Evolutionary conservation across 2,888 invertebrate genomes (phyloP), one percentile per base, ranked within the genome.

Genomic region (Ormyrus nitidulus): DNA sequence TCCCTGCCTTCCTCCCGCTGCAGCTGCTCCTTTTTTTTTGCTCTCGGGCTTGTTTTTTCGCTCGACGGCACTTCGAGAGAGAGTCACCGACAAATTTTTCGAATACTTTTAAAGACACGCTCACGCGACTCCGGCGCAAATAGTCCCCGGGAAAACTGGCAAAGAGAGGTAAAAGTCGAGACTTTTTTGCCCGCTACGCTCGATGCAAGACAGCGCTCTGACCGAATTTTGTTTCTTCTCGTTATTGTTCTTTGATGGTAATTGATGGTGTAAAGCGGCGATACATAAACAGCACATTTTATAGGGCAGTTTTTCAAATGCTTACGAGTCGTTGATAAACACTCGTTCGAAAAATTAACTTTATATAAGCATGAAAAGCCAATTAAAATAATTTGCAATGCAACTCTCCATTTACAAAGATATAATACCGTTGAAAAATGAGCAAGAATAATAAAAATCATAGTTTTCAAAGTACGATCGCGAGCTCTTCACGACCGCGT

Each of bases 51-150:
- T 58, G 13, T 48, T 58, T 58, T 58, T 71, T 56, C 13, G 13
- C 53, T 48, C 56, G 44, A 13, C 10, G 13, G 54, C 49, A 13
- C 66, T 34, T 62, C 48, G 19, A 61, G 53, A 19, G 19, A 19
- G 19, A 19, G 19, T 19, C 68, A 19, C 59, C 46, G 59, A 19
- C 76, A 61, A 69, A 79, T 80, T 80, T 76, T 72, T 72, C 66
- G 61, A 66, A 71, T 64, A 53, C 79, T 70, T 74, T 74, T 58
- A 66, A 66, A 72, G 65, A 65, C 49, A 49, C 44, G 44, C 48
- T 19, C 56, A n/a, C 19, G 19, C 19, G 19, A 2, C 19, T 19
- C 19, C 19, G 46, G 6, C 49, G 48, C 6, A 56, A 44, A 53
- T 19, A 19, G 19, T 19, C 19, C 19, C 19, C 19, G 19, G 19